Percentiles rank a stretch among this genome's conserved stretches.
Evolutionary conservation across 2,888 invertebrate genomes (phyloP).

Genomic region (Steinernema carpocapsae): DNA sequence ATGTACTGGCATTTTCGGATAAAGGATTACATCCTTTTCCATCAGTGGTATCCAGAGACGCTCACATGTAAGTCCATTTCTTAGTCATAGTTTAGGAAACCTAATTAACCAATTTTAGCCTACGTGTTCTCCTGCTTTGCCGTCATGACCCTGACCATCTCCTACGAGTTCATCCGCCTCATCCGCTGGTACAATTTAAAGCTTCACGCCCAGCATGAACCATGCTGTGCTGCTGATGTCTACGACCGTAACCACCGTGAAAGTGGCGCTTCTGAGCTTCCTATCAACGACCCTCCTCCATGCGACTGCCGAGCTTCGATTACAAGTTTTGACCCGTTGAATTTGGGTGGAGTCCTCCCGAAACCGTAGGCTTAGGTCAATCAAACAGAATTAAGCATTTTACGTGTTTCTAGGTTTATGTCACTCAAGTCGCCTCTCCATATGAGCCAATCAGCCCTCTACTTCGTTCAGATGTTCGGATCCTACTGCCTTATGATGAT

Average conservation of each 20-base stretch:
- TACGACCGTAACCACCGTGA: slow-evolving; percentile 5
- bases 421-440: slow-evolving; percentile 40
- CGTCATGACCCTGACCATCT: slow-evolving; percentile 49
- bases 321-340: slow-evolving; percentile 5
- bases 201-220: slow-evolving; percentile 29
- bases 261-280: slow-evolving; percentile 13
- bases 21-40: slow-evolving; percentile 58
- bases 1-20: slow-evolving; percentile 66
- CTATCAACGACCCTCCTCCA: slow-evolving; percentile 4
- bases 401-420: slow-evolving; percentile 45
- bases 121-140: slow-evolving; percentile 61
- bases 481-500: slow-evolving; percentile 60
- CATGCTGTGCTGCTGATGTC: slow-evolving; percentile 37
- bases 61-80: slow-evolving; percentile 43
- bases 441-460: slow-evolving; percentile 46
- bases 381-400: too few relatives aligned
- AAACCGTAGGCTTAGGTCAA: neutral
- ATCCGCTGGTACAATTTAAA: slow-evolving; percentile 33
- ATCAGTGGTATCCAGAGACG: slow-evolving; percentile 56
- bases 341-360: neutral
- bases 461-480: slow-evolving; percentile 54
- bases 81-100: neutral
- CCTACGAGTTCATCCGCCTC: slow-evolving; percentile 46
- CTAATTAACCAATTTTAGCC: slow-evolving; percentile 44
- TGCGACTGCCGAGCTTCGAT: slow-evolving; percentile 27